Evolutionary conservation across 1,140 invertebrate species (phyloP).

Genomic region (Drosophila ananassae): DNA sequence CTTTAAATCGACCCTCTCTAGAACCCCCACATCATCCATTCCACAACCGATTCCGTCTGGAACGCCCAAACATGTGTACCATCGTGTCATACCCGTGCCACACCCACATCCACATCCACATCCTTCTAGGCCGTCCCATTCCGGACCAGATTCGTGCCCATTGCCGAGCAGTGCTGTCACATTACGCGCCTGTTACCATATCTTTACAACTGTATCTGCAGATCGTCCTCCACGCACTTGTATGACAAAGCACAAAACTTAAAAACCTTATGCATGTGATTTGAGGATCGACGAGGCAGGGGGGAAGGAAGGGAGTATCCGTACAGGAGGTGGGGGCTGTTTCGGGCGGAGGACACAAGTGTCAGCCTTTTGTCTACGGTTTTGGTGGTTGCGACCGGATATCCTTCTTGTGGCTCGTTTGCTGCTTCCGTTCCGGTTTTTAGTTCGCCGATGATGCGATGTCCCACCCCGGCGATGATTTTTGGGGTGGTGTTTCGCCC

Average conservation of each 20-base stretch:
- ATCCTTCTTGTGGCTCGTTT: constrained; percentile 41
- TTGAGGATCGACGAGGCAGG: constrained; percentile 53
- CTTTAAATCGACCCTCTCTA: constrained; percentile 35
- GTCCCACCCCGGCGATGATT: constrained; percentile 44
- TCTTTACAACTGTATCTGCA: constrained; percentile 81
- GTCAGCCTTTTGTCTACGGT: constrained; percentile 55
- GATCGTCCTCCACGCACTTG: constrained; percentile 75
- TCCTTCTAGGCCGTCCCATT: background rate
- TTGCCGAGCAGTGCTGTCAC: constrained; percentile 63
- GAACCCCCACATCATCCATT: background rate
- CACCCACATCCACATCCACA: background rate
- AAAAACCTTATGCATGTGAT: constrained; percentile 82
- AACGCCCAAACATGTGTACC: constrained; percentile 77
- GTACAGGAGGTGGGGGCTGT: background rate
- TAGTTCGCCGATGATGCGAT: constrained; percentile 48
- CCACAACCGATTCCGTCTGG: constrained; percentile 19
- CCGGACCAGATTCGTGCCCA: constrained; percentile 6
- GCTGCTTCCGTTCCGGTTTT: constrained; percentile 73
- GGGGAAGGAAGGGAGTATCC: background rate
- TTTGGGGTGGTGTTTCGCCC: constrained; percentile 40
- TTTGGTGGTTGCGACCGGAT: constrained; percentile 54
- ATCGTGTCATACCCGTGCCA: constrained; percentile 20
- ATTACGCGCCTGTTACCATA: constrained; percentile 80
- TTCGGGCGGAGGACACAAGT: constrained; percentile 52
- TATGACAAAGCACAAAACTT: constrained; percentile 81